These are phyloP conservation scores for Cephus nigrinus DNA, from an alignment of 2,888 invertebrate species.

Conservation along the genomic window DNA sequence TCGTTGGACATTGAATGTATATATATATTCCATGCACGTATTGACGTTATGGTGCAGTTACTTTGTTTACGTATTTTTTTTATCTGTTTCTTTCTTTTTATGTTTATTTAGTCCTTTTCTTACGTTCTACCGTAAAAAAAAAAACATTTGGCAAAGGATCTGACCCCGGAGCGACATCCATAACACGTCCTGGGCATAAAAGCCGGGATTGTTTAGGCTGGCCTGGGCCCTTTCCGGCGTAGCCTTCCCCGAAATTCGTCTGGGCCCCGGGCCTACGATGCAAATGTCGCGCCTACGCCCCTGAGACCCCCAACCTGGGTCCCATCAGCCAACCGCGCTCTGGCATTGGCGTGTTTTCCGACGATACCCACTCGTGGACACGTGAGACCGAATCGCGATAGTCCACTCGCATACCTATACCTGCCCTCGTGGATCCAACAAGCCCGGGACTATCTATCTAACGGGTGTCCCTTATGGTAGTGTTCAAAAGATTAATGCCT, in stretches of 20 bases:
- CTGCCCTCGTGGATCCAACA: background rate
- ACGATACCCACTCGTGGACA: slow-evolving; percentile 10
- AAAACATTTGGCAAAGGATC: background rate
- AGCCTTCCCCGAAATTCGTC: slow-evolving; percentile 35
- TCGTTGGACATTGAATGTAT: background rate
- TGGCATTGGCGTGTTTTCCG: background rate
- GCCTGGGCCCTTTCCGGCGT: background rate
- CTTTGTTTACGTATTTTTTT: background rate
- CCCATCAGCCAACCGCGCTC: background rate
- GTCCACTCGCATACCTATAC: background rate
- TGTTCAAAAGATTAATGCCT: background rate
- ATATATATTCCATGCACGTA: background rate
- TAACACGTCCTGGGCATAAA: background rate
- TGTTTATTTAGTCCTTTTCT: background rate
- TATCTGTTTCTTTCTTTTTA: background rate
- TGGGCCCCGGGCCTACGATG: slow-evolving; percentile 5
- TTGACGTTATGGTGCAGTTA: background rate
- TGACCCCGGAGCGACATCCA: background rate
- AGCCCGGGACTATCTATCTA: background rate
- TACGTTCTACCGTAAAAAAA: background rate
- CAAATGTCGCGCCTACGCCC: background rate
- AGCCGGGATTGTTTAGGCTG: background rate
- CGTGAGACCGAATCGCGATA: slow-evolving; percentile 15
- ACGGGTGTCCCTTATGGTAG: background rate
- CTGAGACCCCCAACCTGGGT: background rate